Evolutionary conservation across 2,113 vertebrate species (phyloP).

Genomic region (Vidua chalybeata): DNA sequence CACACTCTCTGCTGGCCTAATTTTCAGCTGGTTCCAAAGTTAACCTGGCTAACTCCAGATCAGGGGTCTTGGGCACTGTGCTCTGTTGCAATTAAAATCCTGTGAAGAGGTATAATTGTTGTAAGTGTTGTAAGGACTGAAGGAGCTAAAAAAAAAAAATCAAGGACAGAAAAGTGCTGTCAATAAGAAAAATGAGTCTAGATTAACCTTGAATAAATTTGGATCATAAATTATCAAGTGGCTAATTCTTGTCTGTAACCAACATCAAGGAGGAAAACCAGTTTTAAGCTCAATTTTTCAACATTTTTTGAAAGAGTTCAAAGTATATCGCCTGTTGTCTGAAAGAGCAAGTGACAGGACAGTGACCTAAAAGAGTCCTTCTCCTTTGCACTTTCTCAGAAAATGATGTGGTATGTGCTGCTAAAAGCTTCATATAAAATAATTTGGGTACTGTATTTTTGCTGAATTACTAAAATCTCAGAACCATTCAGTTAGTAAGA

Average conservation of each 20-base stretch:
- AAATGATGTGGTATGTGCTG: background rate
- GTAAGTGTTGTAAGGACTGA: background rate
- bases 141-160: background rate
- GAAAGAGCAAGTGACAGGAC: background rate
- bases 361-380: background rate
- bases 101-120: background rate
- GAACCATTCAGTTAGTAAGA: background rate
- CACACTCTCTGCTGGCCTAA: background rate
- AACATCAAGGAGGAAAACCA: background rate
- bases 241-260: background rate
- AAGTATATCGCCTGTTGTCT: background rate
- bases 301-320: background rate
- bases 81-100: background rate
- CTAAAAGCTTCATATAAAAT: background rate
- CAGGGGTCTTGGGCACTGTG: background rate
- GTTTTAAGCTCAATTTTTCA: background rate
- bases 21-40: background rate
- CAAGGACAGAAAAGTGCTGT: background rate
- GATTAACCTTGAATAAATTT: slow-evolving; percentile 20
- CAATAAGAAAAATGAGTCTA: background rate
- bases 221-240: background rate
- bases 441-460: background rate
- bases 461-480: background rate
- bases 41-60: background rate
- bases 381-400: background rate